These are phyloP conservation scores for Drosophila infuscata DNA, from an alignment of 2,888 invertebrate genomes.

Conservation along the genomic window DNA sequence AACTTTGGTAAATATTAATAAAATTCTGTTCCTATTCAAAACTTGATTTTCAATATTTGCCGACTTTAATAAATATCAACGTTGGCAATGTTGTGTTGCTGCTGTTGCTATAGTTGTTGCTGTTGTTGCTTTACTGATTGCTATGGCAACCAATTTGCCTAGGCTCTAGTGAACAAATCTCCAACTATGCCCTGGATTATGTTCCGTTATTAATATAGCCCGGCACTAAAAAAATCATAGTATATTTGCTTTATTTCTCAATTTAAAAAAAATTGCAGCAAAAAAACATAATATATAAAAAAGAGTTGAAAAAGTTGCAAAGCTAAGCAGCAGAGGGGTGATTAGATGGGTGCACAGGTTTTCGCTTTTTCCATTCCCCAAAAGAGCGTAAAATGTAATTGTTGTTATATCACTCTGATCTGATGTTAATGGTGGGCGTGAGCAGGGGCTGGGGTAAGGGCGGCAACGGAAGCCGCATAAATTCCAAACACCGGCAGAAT, in stretches of 20 bases:
- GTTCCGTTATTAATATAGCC: conserved; percentile 1
- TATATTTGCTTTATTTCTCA: not conserved
- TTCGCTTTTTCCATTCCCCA: not conserved
- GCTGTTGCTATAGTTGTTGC: conserved; percentile 37
- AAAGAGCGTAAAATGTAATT: conserved; percentile 52
- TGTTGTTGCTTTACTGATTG: conserved; percentile 32
- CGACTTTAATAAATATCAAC: not conserved
- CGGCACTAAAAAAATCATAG: not conserved
- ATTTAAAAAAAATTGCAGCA: not conserved
- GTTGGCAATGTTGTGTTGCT: conserved; percentile 8
- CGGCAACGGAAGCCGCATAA: conserved; percentile 74
- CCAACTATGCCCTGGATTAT: conserved; percentile 1
- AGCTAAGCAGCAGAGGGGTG: not conserved
- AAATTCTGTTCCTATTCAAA: not conserved
- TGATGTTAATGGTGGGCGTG: conserved; percentile 15
- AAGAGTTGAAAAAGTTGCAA: not conserved
- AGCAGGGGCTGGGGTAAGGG: conserved; percentile 8
- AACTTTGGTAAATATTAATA: conserved; percentile 1
- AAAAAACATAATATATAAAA: not conserved
- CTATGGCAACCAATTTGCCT: conserved; percentile 56
- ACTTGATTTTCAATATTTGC: not conserved
- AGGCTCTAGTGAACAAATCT: conserved; percentile 2
- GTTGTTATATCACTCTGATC: conserved; percentile 37
- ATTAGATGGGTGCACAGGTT: not conserved
- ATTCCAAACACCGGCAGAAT: conserved; percentile 72